phyloP scores from a whole-genome alignment of 2,113 vertebrate species.

The Lonchura striata region DNA sequence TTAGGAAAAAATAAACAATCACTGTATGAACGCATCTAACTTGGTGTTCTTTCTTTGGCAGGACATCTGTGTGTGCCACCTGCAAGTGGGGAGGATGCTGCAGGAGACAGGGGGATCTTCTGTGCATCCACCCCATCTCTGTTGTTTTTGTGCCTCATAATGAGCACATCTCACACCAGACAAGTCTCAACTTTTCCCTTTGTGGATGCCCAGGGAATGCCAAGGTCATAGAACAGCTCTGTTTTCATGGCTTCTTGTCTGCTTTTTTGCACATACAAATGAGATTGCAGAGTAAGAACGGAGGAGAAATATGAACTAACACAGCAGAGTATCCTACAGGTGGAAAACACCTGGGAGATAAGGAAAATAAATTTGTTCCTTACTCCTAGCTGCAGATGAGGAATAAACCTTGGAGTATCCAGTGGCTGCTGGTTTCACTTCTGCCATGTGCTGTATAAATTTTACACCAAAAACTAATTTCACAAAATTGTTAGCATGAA shows the following conservation, averaged over 20 bases:
- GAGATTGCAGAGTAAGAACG: not conserved
- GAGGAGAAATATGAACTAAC: not conserved
- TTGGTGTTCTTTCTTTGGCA: not conserved
- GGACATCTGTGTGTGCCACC: not conserved
- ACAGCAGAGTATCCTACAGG: not conserved
- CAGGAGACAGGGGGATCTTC: fast-evolving
- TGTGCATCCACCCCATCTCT: not conserved
- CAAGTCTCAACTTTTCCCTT: not conserved
- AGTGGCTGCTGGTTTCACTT: not conserved
- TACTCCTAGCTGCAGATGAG: not conserved
- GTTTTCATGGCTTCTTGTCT: not conserved
- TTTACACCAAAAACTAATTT: not conserved
- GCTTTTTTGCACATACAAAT: not conserved
- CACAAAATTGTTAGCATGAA: not conserved
- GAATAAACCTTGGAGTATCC: not conserved
- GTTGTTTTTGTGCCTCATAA: not conserved
- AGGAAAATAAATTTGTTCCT: not conserved
- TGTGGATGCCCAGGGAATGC: not conserved
- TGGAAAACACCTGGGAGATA: not conserved
- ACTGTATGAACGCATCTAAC: not conserved
- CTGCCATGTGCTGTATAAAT: fast-evolving
- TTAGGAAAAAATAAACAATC: not conserved
- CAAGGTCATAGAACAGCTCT: not conserved
- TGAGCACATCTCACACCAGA: fast-evolving
- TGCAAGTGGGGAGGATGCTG: not conserved